Conservation (phyloP, 2,797 vertebrate species). For the Chaenodraco wilsoni region DNA sequence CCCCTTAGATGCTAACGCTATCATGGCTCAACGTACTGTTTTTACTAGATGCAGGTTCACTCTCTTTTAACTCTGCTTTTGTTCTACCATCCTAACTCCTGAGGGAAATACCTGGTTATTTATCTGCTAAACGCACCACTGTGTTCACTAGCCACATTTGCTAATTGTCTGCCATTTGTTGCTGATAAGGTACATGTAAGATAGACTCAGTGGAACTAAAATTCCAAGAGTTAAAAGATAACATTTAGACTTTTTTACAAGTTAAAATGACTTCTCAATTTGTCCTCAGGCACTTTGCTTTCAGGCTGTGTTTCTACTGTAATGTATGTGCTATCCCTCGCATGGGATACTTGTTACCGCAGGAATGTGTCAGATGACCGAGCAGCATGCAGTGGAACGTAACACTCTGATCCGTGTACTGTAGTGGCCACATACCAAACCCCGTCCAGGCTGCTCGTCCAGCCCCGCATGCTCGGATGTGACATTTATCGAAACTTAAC, state of each 20-base stretch:
- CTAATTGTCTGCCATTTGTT: background rate
- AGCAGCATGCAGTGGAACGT: conserved; percentile 50
- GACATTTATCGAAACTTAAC: conserved; percentile 54
- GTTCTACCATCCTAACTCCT: background rate
- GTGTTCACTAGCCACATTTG: background rate
- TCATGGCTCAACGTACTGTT: too few species aligned
- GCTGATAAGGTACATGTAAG: background rate
- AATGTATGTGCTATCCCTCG: conserved; percentile 27
- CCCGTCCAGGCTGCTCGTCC: conserved; percentile 9
- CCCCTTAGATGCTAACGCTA: too few species aligned
- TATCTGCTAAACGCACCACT: background rate
- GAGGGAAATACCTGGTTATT: background rate
- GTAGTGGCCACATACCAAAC: conserved; percentile 54
- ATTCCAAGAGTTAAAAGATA: background rate
- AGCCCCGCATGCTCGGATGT: conserved; percentile 36
- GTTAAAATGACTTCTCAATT: too few species aligned
- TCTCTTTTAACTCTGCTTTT: background rate
- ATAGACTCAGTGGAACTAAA: background rate
- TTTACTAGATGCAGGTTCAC: too few species aligned
- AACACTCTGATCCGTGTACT: conserved; percentile 45
- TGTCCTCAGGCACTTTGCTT: too few species aligned
- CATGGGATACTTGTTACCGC: conserved; percentile 38
- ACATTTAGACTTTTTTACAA: too few species aligned
- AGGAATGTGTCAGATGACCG: conserved; percentile 68
- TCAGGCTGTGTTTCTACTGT: background rate